Base-by-base conservation (phyloP, 2,797 vertebrate genomes). In the Hydrolagus colliei region DNA sequence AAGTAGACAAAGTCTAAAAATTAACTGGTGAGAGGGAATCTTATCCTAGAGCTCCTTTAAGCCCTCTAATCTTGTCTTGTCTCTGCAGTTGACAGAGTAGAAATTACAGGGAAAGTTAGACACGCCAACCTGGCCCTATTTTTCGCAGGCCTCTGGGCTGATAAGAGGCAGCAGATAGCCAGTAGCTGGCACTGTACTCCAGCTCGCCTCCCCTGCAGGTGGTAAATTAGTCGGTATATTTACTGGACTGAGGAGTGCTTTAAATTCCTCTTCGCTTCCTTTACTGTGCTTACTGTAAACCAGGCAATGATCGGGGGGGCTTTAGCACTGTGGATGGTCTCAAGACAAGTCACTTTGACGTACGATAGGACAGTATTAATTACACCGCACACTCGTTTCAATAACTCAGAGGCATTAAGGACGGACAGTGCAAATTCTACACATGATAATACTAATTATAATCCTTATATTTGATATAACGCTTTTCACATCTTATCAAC, bases 11-110 rank as follows among this genome's bases (percentile, higher is more conserved):
- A 86, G 87, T 90, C 88, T 89, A 87, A 86, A 86, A 86, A 16
- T 13, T 1, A 88, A 87, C 86, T 76, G 3, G 88, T 87, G 87
- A 91, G 91, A 52, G 41, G 88, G 73, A 59, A 0, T 9, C 88
- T 89, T 89, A 92, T 90, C 41, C 90, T 87, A 87, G 87, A 63
- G 68, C 87, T 89, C 89, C 76, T 88, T 89, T 90, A 91, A 20
- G 52, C 61, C 61, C 73, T 65, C 73, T 75, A 77, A 86, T 79
- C 87, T 84, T 87, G 67, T 1, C 59, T 87, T 86, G 86, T 88
- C 88, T 92, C 87, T 85, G 89, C 87, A 63, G 2, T 0, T 85
- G 0, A 18, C 35, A 78, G 32, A 82, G 72, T 88, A 87, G 90
- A 86, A 18, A 41, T 86, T 86, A 85, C 86, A 88, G 86, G 89